Evolutionary conservation across 1,140 invertebrate genomes (phyloP).

Genomic region (Pseudoatta argentina): DNA sequence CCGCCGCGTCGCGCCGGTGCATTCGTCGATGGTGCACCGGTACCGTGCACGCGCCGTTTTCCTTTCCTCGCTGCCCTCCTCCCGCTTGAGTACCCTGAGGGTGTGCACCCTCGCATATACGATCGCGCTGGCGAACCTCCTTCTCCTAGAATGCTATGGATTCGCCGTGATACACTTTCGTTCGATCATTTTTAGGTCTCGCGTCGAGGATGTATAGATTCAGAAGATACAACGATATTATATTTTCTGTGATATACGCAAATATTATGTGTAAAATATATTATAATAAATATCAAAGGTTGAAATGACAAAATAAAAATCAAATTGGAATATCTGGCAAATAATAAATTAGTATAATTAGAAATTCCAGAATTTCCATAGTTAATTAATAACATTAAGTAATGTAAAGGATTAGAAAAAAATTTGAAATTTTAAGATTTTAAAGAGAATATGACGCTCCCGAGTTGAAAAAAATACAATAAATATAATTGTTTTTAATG

Average conservation of each 20-base stretch:
- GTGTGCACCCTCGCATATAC: neutral
- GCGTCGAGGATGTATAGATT: neutral
- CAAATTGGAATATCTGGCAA: neutral
- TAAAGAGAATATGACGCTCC: neutral
- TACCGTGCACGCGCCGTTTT: constrained; percentile 29
- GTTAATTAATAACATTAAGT: neutral
- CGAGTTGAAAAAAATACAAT: neutral
- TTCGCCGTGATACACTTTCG: neutral
- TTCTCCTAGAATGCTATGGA: neutral
- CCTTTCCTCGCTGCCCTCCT: neutral
- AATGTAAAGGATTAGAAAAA: neutral
- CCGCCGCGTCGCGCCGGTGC: neutral
- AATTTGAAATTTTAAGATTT: neutral
- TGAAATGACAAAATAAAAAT: neutral
- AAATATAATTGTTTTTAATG: neutral
- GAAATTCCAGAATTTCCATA: neutral
- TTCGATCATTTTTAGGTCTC: neutral
- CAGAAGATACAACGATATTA: too few relatives aligned
- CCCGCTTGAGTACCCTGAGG: too few relatives aligned
- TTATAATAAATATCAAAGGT: too few relatives aligned
- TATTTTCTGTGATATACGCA: neutral
- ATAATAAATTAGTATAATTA: neutral
- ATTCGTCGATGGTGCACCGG: constrained; percentile 43
- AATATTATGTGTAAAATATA: neutral
- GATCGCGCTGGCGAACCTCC: neutral